Conservation (phyloP, 2,113 vertebrate species). For the Campylomormyrus numenius region DNA sequence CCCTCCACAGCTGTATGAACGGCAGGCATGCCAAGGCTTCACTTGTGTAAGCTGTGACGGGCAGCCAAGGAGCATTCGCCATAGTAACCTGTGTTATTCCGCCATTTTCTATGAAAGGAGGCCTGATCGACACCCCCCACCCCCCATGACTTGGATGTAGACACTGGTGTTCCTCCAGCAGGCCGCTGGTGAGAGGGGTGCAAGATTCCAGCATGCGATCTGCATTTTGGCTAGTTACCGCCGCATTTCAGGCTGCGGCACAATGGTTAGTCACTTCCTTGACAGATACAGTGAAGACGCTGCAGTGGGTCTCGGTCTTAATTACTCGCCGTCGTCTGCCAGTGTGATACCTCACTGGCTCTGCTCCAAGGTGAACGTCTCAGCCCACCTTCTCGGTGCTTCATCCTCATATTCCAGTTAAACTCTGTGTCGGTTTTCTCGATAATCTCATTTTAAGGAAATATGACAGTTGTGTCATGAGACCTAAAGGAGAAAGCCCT, state of each 20-base stretch:
- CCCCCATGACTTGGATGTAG: background rate
- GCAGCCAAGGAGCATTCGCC: background rate
- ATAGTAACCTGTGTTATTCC: background rate
- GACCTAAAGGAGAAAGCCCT: background rate
- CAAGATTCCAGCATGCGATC: background rate
- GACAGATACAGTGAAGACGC: slow-evolving; percentile 1
- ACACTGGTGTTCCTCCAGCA: background rate
- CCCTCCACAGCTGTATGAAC: background rate
- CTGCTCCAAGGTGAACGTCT: slow-evolving; percentile 6
- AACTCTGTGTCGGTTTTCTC: background rate
- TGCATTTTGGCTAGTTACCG: background rate
- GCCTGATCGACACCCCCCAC: background rate
- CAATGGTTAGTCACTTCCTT: background rate
- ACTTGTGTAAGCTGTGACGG: background rate
- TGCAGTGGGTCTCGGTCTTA: slow-evolving; percentile 24
- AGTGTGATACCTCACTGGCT: background rate
- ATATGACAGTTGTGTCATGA: background rate
- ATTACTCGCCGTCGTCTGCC: slow-evolving; percentile 18
- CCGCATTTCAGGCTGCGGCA: background rate
- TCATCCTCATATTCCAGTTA: background rate
- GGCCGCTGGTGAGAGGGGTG: background rate
- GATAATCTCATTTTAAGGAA: background rate
- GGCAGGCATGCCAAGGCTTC: background rate
- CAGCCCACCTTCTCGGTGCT: background rate
- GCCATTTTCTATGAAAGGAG: background rate